Evolutionary conservation across 2,888 invertebrate genomes (phyloP).

Genomic region (Magallana nippona): DNA sequence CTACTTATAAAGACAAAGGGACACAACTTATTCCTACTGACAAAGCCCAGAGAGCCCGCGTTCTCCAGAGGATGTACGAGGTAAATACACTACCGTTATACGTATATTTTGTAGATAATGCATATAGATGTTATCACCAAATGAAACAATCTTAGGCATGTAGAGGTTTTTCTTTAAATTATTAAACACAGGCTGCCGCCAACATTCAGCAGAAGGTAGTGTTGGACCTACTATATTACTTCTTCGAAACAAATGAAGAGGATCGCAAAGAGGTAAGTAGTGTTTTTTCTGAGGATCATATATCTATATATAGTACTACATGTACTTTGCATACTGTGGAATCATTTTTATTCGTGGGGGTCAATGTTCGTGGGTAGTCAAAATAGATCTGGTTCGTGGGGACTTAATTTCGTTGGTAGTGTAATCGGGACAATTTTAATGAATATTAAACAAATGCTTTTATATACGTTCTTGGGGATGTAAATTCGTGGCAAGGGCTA

Average conservation of each 20-base stretch:
- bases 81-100: constrained; percentile 5
- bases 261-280: constrained; percentile 1
- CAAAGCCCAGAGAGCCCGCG: constrained; percentile 1
- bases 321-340: too few relatives aligned
- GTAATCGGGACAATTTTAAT: too few relatives aligned
- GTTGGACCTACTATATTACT: constrained; percentile 30
- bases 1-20: constrained; percentile 24
- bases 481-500: too few relatives aligned
- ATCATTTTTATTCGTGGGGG: too few relatives aligned
- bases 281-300: neutral
- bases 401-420: too few relatives aligned
- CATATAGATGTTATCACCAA: neutral
- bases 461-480: too few relatives aligned
- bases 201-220: constrained; percentile 36
- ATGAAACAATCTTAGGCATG: neutral
- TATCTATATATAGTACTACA: neutral
- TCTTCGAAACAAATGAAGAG: constrained; percentile 36
- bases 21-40: constrained; percentile 42
- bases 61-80: constrained; percentile 43
- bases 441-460: too few relatives aligned
- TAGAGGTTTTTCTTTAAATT: neutral
- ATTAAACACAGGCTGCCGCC: neutral
- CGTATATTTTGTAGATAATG: neutral
- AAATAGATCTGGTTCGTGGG: too few relatives aligned
- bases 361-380: too few relatives aligned